phyloP scores from a whole-genome alignment of 1,140 invertebrate species.

The Carposina sasakii region DNA sequence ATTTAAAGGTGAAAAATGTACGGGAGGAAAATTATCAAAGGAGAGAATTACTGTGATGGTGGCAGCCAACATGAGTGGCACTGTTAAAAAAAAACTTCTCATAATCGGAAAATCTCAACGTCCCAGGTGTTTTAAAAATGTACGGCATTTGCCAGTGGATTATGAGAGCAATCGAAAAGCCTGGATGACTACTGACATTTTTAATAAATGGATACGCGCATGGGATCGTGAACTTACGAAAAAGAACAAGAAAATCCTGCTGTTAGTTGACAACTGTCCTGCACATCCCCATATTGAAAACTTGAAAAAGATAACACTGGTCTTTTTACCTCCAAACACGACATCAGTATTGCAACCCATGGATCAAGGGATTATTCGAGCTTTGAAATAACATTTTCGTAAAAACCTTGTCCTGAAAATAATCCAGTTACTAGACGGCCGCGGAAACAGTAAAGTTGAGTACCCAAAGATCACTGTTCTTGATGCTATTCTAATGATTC shows the following conservation, averaged over 20 bases:
- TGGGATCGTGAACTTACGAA: too few relatives aligned
- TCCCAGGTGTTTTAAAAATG: too few relatives aligned
- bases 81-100: constrained; percentile 62
- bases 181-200: too few relatives aligned
- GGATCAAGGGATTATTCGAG: constrained; percentile 29
- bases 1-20: constrained; percentile 39
- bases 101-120: too few relatives aligned
- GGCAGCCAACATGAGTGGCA: constrained; percentile 36
- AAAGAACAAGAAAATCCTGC: too few relatives aligned
- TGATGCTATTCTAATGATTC: constrained; percentile 34
- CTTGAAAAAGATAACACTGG: too few relatives aligned
- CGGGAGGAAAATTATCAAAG: constrained; percentile 29
- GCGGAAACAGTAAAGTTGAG: constrained; percentile 19
- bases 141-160: too few relatives aligned
- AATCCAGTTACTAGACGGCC: constrained; percentile 16
- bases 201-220: too few relatives aligned
- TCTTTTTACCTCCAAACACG: too few relatives aligned
- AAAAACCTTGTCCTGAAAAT: constrained; percentile 23
- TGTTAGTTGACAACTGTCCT: too few relatives aligned
- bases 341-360: constrained; percentile 31
- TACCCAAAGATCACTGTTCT: constrained; percentile 23
- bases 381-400: constrained; percentile 25
- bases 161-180: too few relatives aligned
- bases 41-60: constrained; percentile 29
- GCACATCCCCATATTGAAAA: too few relatives aligned